phyloP scores from a whole-genome alignment of 2,888 invertebrate genomes.

The Euzophera pinguis region DNA sequence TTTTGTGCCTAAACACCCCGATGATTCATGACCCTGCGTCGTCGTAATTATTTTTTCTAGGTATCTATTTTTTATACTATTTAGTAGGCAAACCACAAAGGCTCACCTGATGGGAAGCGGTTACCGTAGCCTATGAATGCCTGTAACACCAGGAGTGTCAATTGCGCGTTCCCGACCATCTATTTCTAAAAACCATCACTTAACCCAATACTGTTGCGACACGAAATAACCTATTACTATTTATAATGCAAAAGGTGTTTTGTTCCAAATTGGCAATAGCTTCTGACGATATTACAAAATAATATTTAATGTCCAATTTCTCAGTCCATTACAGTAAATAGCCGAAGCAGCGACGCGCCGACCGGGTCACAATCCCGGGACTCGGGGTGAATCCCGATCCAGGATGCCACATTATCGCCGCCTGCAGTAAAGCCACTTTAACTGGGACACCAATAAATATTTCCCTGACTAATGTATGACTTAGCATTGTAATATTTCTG shows the following conservation, averaged over 20 bases:
- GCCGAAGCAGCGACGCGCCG: constrained; percentile 16
- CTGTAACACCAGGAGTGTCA: too few relatives aligned
- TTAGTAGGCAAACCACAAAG: too few relatives aligned
- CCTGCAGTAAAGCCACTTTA: constrained; percentile 25
- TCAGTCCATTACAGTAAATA: not conserved
- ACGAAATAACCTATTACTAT: too few relatives aligned
- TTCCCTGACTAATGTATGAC: constrained; percentile 32
- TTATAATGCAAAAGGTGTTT: not conserved
- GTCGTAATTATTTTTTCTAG: too few relatives aligned
- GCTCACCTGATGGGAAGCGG: too few relatives aligned
- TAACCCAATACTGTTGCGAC: too few relatives aligned
- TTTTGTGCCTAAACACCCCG: too few relatives aligned
- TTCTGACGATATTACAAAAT: not conserved
- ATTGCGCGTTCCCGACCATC: too few relatives aligned
- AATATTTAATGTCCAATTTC: not conserved
- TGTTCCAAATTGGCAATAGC: not conserved
- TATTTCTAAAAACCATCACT: too few relatives aligned
- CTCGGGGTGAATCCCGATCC: constrained; percentile 26
- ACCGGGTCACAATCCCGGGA: constrained; percentile 18
- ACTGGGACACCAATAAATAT: constrained; percentile 34
- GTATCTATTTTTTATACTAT: too few relatives aligned
- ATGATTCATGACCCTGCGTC: too few relatives aligned
- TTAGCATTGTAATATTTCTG: not conserved
- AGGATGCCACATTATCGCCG: constrained; percentile 23
- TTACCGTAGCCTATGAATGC: too few relatives aligned